phyloP scores from a whole-genome alignment of 2,888 invertebrate genomes.

The Petrolisthes manimaculis region DNA sequence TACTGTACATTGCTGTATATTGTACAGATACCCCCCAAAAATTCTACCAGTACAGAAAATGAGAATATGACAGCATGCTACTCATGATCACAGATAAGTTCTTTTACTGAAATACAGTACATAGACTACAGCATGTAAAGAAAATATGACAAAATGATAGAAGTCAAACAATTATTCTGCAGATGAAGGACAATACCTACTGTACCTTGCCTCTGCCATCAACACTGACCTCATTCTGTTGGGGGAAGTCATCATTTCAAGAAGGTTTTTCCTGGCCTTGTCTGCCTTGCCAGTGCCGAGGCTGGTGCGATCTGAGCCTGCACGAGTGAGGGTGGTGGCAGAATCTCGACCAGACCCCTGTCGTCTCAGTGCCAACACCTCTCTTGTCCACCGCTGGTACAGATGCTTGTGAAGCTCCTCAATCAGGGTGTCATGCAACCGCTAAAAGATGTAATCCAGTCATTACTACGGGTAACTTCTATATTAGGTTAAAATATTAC shows the following conservation, averaged over 20 bases:
- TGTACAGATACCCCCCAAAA: no score
- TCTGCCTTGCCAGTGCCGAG: constrained; percentile 54
- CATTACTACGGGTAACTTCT: no score
- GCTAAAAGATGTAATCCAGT: constrained; percentile 69
- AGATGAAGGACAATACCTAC: no score
- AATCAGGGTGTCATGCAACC: constrained; percentile 78
- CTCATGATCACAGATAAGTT: no score
- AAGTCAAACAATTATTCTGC: no score
- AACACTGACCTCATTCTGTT: constrained; percentile 51
- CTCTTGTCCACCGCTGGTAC: constrained; percentile 77
- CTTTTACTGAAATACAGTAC: no score
- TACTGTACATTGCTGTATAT: no score
- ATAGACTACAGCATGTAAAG: no score
- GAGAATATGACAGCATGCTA: no score
- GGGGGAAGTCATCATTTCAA: constrained; percentile 57
- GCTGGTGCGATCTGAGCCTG: constrained; percentile 55
- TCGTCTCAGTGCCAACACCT: constrained; percentile 74
- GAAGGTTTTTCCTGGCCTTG: constrained; percentile 57
- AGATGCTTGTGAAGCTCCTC: constrained; percentile 81
- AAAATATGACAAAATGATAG: neutral
- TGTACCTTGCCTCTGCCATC: neutral
- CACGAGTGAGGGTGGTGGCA: constrained; percentile 37
- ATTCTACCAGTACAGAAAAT: no score
- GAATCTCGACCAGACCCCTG: constrained; percentile 73
- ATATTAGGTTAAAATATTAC: no score